A percentile compares a stretch with the other conserved stretches of the same genome.
Evolutionary conservation across 2,888 invertebrate genomes (phyloP).

Genomic region (Tiliacea citrago): DNA sequence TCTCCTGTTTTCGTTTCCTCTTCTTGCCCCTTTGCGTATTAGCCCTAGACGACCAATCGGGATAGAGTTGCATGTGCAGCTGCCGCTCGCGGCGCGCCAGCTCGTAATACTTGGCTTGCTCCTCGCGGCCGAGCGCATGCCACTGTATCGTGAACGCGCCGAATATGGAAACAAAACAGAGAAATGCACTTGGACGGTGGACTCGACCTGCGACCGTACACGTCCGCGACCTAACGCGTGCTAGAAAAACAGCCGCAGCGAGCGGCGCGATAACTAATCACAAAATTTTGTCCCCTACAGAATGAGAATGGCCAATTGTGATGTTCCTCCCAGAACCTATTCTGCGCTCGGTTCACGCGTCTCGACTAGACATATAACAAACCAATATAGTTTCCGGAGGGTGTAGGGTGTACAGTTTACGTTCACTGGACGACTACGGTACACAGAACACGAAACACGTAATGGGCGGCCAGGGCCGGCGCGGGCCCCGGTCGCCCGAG

Average conservation of each 20-base stretch:
- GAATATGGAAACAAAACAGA: slow-evolving; percentile 90
- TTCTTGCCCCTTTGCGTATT: slow-evolving; percentile 99
- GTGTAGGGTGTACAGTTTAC: slow-evolving; percentile 86
- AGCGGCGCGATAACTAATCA: slow-evolving; percentile 79
- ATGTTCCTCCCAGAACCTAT: slow-evolving; percentile 91
- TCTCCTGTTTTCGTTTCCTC: slow-evolving; percentile 99
- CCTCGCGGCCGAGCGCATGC: slow-evolving; percentile 99
- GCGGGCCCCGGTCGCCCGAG: slow-evolving; percentile 73
- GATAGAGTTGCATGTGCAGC: slow-evolving; percentile 99
- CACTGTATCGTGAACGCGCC: slow-evolving; percentile 93
- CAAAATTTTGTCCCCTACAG: slow-evolving; percentile 86
- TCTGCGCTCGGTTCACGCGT: slow-evolving; percentile 89
- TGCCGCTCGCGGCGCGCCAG: slow-evolving; percentile 99
- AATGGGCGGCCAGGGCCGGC: slow-evolving; percentile 72
- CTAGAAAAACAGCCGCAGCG: slow-evolving; percentile 93
- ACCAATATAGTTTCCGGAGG: slow-evolving; percentile 90
- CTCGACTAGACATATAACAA: slow-evolving; percentile 89
- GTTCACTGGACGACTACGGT: slow-evolving; percentile 90
- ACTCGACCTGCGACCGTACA: slow-evolving; percentile 76
- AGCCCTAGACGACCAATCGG: slow-evolving; percentile 99
- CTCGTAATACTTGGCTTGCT: slow-evolving; percentile 99
- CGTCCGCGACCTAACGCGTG: slow-evolving; percentile 89
- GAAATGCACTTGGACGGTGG: slow-evolving; percentile 88
- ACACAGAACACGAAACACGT: slow-evolving; percentile 88
- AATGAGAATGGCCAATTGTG: slow-evolving; percentile 90